Base-by-base conservation (phyloP, 2,113 vertebrate genomes). In the Brachypodius melanocephalos region DNA sequence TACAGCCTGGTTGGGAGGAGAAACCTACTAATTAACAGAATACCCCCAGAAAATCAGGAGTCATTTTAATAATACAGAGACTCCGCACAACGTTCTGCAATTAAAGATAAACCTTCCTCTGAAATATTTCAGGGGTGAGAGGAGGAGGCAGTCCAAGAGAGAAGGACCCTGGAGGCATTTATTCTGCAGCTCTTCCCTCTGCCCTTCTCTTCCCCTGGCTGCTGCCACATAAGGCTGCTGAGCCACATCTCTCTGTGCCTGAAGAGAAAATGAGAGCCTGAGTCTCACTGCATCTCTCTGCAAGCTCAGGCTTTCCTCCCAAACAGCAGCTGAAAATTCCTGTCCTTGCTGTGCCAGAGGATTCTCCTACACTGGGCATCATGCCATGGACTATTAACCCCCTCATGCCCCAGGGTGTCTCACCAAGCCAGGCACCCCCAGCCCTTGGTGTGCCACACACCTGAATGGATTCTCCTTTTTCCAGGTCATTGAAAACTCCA, bases 21-120 rank as follows among this genome's bases (percentile, higher is more conserved):
- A 97, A 97, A 96, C 68, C 96, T 88, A 95, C 95, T 92, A 97
- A 97, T 97, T 97, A 97, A 91, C 90, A 93, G 93, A 95, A 90
- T 82, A 96, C 72, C 90, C 92, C 84, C 49, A 76, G 88, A 96
- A 96, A 97, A 96, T 91, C 95, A 93, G 91, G 67, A 65, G 82
- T 82, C 65, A 59, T 85, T 95, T 95, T 95, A 92, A 93, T 88
- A 62, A 95, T 69, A 87, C 73, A 89, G 94, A 92, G 87, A 81
- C n/a, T 74, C 18, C 0, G 34, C 84, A 86, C 82, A 90, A 67
- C 8, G 2, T 88, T 93, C 87, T 89, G 85, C 42, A 40, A 91
- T 96, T 82, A 91, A 91, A 96, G 78, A 92, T 48, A 88, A 91
- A 55, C 55, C 61, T 54, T 85, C 76, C 55, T 66, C 6, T 9